Evolutionary conservation across 2,797 vertebrate genomes (phyloP).

Genomic region (Champsocephalus esox): DNA sequence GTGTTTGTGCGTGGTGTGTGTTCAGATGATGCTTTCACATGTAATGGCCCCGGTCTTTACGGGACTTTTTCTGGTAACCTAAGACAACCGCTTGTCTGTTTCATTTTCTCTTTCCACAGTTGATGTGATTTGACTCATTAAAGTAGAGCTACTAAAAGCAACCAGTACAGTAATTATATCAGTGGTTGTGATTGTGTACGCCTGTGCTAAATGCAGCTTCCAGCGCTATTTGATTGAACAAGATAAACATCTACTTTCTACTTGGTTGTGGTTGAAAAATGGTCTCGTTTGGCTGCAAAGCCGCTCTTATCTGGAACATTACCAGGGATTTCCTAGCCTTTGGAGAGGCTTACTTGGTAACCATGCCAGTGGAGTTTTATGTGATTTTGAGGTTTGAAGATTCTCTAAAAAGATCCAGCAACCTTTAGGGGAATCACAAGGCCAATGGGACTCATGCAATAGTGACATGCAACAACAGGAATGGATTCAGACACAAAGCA

Average conservation of each 20-base stretch:
- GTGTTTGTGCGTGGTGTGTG: not conserved
- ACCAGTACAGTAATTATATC: slow-evolving; percentile 20
- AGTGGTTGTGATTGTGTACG: slow-evolving; percentile 22
- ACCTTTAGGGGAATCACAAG: slow-evolving; percentile 29
- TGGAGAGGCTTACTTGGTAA: slow-evolving; percentile 48
- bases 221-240: slow-evolving; percentile 53
- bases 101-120: slow-evolving; percentile 57
- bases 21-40: slow-evolving; percentile 36
- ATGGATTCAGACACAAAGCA: slow-evolving; percentile 25
- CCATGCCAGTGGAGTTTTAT: slow-evolving; percentile 48
- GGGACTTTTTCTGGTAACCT: slow-evolving; percentile 71
- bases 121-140: slow-evolving; percentile 49
- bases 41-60: slow-evolving; percentile 52
- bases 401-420: slow-evolving; percentile 36
- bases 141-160: slow-evolving; percentile 26
- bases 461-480: slow-evolving; percentile 8
- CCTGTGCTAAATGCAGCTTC: slow-evolving; percentile 33
- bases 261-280: slow-evolving; percentile 42
- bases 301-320: slow-evolving; percentile 49
- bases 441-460: slow-evolving; percentile 10
- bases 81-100: slow-evolving; percentile 43
- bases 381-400: slow-evolving; percentile 53
- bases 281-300: slow-evolving; percentile 52
- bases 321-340: slow-evolving; percentile 51
- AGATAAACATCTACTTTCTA: slow-evolving; percentile 54